Base-by-base conservation (phyloP, 2,888 invertebrate genomes). In the Argynnis bischoffii region DNA sequence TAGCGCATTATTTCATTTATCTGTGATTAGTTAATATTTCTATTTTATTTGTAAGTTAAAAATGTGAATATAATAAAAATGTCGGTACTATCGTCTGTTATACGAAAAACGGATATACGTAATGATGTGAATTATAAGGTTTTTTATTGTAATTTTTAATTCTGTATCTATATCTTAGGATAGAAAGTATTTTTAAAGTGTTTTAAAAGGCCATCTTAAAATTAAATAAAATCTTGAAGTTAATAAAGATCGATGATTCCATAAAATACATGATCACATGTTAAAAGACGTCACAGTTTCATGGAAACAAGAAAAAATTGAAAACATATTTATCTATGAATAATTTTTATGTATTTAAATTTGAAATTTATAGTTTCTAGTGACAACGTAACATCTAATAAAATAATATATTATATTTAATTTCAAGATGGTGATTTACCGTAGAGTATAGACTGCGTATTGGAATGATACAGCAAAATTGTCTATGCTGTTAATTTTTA, bases 41-140 rank as follows among this genome's bases (percentile, higher is more conserved):
- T 63, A 54, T 55, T 31, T 15, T 51, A 26, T 6, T 59, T 15
- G 8, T 48, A 11, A 47, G 47, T 18, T 51, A 6, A 15, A n/a
- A 41, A 41, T 3, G 11, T n/a, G 31, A 35, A 46, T 50, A 63
- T 48, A 65, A 63, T 65, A 72, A 70, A 72, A 72, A 70, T 70
- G 65, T 72, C 72, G 72, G 72, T 70, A 64, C 50, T 54, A 78
- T 78, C 79, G 79, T 78, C 78, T 83, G 86, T 77, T 86, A 86
- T 87, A 86, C 84, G 85, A 88, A 57, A 71, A 92, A 92, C 90
- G 84, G 85, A 92, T 89, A 92, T 92, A 92, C 92, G 92, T 92
- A 92, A 92, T 70, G 82, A 79, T 76, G 88, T 88, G 87, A 87
- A 78, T 73, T 78, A 80, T 79, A 76, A 78, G 78, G 69, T 70